Base-by-base conservation (phyloP, 1,140 invertebrate genomes). In the Scaptomyza graminum region DNA sequence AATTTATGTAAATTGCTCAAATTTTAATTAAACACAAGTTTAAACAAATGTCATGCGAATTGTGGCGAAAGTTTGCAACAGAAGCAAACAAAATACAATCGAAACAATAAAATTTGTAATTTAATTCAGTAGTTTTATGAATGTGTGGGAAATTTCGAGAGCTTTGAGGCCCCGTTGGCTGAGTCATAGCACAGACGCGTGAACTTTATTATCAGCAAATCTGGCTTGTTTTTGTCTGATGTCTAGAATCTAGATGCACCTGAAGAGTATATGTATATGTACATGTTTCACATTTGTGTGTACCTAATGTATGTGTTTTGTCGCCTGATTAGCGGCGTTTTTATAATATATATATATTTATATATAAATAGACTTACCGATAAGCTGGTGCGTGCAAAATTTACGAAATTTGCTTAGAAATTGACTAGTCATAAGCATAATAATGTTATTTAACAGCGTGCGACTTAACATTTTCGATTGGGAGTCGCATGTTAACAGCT, bases 1-100 rank as follows among this genome's bases (percentile, higher is more conserved):
- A 77, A 77, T 77, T 62, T 79, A 83, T 83, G 76, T 73, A 84
- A 76, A 83, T 83, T 79, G 64, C 65, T 62, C 57, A 76, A 76
- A 76, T 73, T 79, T 75, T 68, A 84, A 76, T 83, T 84, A 67
- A 73, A 65, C 56, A 69, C 56, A 74, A 74, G 59, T 74, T 74
- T 69, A 69, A 70, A 74, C 59, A 74, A 74, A 74, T 74, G 71
- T 69, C 71, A 74, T 70, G 71, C 59, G 71, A 74, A 70, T 63
- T 69, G 66, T 70, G 70, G 65, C 70, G 57, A 73, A 69, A 73
- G 70, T 69, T 56, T 39, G 50, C 15, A 50, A 25, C 37, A 55
- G 37, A 13, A 31, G 31, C 63, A 66, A 37, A 34, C 41, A 60
- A 46, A 57, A 34, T 16, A 50, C n/a, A 66, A 31, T 72, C 34